Conservation (phyloP, 2,113 vertebrate species). For the Hippocampus guttulatus region DNA sequence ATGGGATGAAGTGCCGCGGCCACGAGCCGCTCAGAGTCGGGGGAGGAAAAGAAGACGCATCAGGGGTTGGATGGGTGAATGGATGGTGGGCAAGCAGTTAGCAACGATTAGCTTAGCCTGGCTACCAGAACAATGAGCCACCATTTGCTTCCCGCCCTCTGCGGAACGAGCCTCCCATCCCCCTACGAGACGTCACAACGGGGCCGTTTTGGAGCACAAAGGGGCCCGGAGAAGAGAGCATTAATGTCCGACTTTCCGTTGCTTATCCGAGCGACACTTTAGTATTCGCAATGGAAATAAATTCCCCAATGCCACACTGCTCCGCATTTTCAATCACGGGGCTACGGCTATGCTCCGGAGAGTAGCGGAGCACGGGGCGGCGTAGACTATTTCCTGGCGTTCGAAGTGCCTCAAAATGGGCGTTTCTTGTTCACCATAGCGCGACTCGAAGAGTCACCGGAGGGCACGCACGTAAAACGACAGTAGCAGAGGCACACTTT, state of each 20-base stretch:
- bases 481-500: not conserved
- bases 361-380: slow-evolving; percentile 24
- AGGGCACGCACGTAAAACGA: not conserved
- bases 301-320: not conserved
- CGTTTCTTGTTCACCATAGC: slow-evolving; percentile 48
- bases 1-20: not conserved
- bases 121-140: slow-evolving; percentile 71
- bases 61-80: not conserved
- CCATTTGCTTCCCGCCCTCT: slow-evolving; percentile 76
- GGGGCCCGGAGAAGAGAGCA: not conserved
- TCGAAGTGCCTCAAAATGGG: slow-evolving; percentile 27
- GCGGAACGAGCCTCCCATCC: slow-evolving; percentile 42
- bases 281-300: slow-evolving; percentile 17
- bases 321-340: slow-evolving; percentile 42
- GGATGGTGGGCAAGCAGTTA: not conserved
- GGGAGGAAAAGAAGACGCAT: not conserved
- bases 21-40: not conserved
- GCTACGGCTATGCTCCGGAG: slow-evolving; percentile 31
- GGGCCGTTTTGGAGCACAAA: not conserved
- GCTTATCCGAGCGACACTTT: not conserved
- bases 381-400: slow-evolving; percentile 25
- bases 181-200: slow-evolving; percentile 21
- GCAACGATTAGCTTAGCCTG: slow-evolving; percentile 50
- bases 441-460: not conserved
- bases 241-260: fast-evolving